Conservation (phyloP, 2,888 invertebrate genomes). For the Tetheella fluctuosa region DNA sequence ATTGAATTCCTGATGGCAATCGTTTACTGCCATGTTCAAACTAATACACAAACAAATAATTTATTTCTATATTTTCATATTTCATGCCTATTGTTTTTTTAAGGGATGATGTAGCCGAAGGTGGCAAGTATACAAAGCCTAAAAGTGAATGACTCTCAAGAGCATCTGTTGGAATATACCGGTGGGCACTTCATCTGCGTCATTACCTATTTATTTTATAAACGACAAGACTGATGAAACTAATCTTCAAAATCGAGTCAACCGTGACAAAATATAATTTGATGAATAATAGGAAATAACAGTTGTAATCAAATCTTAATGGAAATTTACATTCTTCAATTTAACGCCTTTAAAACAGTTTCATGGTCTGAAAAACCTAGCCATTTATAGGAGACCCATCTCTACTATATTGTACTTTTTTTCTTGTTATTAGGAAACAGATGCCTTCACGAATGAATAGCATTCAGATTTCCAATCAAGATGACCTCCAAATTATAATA, state of each 20-base stretch:
- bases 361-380: slow-evolving; percentile 56
- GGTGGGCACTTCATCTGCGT: no score
- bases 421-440: slow-evolving; percentile 32
- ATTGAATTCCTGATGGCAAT: no score
- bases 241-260: slow-evolving; percentile 22
- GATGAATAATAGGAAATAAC: slow-evolving; percentile 34
- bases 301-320: slow-evolving; percentile 31
- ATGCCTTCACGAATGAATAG: slow-evolving; percentile 33
- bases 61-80: no score
- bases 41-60: no score
- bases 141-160: no score
- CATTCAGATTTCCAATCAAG: slow-evolving; percentile 31
- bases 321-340: slow-evolving; percentile 47
- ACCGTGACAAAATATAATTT: slow-evolving; percentile 37
- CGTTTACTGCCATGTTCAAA: no score
- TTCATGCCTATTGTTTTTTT: no score
- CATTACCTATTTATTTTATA: no score
- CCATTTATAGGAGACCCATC: slow-evolving; percentile 23
- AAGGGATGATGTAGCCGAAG: no score
- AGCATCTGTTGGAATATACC: no score
- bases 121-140: no score
- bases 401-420: slow-evolving; percentile 37
- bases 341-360: slow-evolving; percentile 53
- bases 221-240: not conserved
- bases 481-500: slow-evolving; percentile 33